Evolutionary conservation across 2,888 invertebrate species (phyloP).

Genomic region (Eumerus sabulonum): DNA sequence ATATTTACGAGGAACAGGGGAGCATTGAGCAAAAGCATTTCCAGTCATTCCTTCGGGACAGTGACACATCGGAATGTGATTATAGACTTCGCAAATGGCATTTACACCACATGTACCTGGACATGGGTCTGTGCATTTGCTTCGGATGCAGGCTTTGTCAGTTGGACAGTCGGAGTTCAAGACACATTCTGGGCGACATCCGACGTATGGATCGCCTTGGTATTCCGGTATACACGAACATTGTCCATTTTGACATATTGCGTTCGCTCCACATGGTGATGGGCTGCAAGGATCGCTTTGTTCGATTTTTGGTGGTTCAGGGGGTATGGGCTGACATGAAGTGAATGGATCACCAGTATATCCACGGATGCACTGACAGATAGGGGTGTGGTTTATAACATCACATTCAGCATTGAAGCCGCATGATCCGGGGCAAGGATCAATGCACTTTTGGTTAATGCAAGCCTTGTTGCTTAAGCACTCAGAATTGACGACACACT

Average conservation of each 20-base stretch:
- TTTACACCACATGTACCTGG: slow-evolving; percentile 85
- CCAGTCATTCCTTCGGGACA: slow-evolving; percentile 85
- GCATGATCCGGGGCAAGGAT: slow-evolving; percentile 87
- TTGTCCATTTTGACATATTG: slow-evolving; percentile 84
- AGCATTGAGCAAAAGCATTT: slow-evolving; percentile 84
- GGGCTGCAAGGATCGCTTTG: slow-evolving; percentile 85
- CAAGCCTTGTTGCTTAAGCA: slow-evolving; percentile 86
- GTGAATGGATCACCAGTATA: slow-evolving; percentile 85
- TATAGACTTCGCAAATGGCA: slow-evolving; percentile 86
- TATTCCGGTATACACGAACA: slow-evolving; percentile 85
- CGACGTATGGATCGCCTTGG: slow-evolving; percentile 83
- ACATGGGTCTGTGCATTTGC: slow-evolving; percentile 86
- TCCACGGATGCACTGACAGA: slow-evolving; percentile 83
- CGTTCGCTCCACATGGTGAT: slow-evolving; percentile 85
- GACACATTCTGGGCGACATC: slow-evolving; percentile 86
- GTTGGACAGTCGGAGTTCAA: slow-evolving; percentile 84
- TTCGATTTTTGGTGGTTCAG: slow-evolving; percentile 73
- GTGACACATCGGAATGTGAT: slow-evolving; percentile 86
- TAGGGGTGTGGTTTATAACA: slow-evolving; percentile 85
- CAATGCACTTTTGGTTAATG: slow-evolving; percentile 84
- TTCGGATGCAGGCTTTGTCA: slow-evolving; percentile 83
- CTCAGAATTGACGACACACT: slow-evolving; percentile 85
- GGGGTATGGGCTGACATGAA: slow-evolving; percentile 80
- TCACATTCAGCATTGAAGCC: slow-evolving; percentile 83
- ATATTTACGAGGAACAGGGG: slow-evolving; percentile 76